Percentiles rank a stretch among this genome's conserved stretches.
Conservation (phyloP, 2,113 vertebrate species). For the Protobothrops flavoviridis region DNA sequence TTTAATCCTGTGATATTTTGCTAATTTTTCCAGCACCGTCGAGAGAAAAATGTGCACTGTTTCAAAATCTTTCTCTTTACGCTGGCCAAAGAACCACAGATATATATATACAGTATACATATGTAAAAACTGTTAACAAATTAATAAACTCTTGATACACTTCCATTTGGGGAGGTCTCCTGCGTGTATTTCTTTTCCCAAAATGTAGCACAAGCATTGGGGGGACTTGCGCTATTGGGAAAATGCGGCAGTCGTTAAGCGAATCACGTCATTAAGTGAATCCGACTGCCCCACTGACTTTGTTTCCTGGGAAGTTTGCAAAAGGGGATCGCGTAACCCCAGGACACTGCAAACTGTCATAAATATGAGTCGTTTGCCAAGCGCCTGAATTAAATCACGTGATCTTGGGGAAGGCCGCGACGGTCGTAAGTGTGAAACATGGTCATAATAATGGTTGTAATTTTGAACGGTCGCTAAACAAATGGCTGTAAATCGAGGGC, state of each 20-base stretch:
- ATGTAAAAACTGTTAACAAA: slow-evolving; percentile 54
- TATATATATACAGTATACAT: too few relatives aligned
- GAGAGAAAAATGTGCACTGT: slow-evolving; percentile 67
- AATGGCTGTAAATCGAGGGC: background rate
- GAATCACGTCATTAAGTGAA: background rate
- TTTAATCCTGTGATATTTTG: slow-evolving; percentile 64
- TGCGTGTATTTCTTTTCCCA: slow-evolving; percentile 40
- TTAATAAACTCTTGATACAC: slow-evolving; percentile 68
- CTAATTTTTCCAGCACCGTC: slow-evolving; percentile 29
- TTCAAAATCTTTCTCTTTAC: slow-evolving; percentile 57
- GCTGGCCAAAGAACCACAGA: slow-evolving; percentile 69
- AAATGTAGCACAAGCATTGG: background rate
- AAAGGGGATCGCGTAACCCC: background rate
- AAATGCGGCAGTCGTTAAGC: background rate
- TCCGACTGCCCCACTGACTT: background rate
- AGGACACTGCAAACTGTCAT: background rate
- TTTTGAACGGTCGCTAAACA: background rate
- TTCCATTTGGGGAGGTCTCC: slow-evolving; percentile 58
- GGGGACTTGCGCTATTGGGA: background rate
- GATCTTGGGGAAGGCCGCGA: background rate
- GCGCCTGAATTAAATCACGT: background rate
- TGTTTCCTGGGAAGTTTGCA: background rate
- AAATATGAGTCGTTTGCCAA: background rate
- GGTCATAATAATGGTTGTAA: background rate
- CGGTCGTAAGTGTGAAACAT: too few relatives aligned